These are phyloP conservation scores for Acropternis orthonyx DNA, from an alignment of 2,797 vertebrate species.

Conservation along the genomic window DNA sequence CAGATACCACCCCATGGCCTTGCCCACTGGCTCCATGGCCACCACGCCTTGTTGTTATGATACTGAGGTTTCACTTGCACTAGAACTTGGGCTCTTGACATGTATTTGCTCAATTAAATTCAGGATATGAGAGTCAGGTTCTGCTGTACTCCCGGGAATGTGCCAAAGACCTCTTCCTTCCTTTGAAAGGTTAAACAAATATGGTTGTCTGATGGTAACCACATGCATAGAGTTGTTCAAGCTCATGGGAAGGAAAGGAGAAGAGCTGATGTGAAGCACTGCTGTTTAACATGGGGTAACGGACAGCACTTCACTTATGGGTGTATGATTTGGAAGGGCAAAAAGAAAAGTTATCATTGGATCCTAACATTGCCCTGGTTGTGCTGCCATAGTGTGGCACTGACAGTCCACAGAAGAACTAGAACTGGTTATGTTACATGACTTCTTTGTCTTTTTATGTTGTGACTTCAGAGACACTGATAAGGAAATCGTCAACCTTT, in stretches of 20 bases:
- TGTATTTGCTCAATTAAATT: conserved; percentile 5
- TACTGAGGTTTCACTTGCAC: neutral
- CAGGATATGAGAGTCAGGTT: conserved; percentile 47
- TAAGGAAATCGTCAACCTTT: neutral
- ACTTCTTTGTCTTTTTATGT: neutral
- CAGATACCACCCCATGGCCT: accelerated
- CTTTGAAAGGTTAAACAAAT: conserved; percentile 60
- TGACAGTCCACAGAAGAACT: neutral
- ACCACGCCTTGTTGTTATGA: neutral
- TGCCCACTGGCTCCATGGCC: neutral
- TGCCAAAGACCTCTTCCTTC: conserved; percentile 60
- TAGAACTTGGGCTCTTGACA: neutral
- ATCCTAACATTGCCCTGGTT: neutral
- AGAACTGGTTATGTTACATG: neutral
- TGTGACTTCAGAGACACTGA: conserved; percentile 20
- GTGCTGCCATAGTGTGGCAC: neutral
- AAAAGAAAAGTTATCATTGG: neutral
- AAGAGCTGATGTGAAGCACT: neutral
- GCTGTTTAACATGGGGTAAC: neutral
- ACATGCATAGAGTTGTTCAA: neutral
- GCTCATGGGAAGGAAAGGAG: neutral
- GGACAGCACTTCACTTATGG: neutral
- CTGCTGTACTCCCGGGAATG: neutral
- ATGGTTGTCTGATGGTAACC: neutral
- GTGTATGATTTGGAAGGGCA: neutral